phyloP scores from a whole-genome alignment of 2,113 vertebrate species.

The Ginglymostoma cirratum region DNA sequence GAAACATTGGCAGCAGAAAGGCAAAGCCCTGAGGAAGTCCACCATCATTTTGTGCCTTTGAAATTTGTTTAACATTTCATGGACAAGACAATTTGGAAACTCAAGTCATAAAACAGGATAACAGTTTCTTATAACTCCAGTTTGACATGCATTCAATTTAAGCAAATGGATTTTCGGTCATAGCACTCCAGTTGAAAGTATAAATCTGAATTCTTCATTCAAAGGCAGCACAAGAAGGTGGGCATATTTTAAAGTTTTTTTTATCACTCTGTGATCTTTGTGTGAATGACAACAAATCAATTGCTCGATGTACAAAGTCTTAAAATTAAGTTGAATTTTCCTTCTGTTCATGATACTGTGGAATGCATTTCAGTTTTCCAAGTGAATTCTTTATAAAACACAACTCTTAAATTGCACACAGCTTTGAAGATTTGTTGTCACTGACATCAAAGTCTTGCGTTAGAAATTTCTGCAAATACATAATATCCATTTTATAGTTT shows the following conservation, averaged over 20 bases:
- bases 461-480: background rate
- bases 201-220: background rate
- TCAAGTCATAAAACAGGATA: background rate
- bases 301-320: background rate
- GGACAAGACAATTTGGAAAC: background rate
- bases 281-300: background rate
- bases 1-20: background rate
- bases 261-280: background rate
- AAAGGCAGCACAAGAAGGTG: background rate
- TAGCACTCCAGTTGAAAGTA: background rate
- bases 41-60: background rate
- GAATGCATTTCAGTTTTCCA: background rate
- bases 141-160: background rate
- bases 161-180: background rate
- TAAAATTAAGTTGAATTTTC: background rate
- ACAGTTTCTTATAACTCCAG: background rate
- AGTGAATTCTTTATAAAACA: background rate
- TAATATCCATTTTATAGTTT: background rate
- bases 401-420: background rate
- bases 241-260: background rate
- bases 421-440: background rate
- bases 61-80: background rate
- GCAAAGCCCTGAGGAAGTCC: background rate
- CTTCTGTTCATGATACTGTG: background rate
- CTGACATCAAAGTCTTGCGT: background rate